Evolutionary conservation across 2,797 vertebrate species (phyloP), one percentile per base, ranked within the genome.

Genomic region (Gouania willdenowi): DNA sequence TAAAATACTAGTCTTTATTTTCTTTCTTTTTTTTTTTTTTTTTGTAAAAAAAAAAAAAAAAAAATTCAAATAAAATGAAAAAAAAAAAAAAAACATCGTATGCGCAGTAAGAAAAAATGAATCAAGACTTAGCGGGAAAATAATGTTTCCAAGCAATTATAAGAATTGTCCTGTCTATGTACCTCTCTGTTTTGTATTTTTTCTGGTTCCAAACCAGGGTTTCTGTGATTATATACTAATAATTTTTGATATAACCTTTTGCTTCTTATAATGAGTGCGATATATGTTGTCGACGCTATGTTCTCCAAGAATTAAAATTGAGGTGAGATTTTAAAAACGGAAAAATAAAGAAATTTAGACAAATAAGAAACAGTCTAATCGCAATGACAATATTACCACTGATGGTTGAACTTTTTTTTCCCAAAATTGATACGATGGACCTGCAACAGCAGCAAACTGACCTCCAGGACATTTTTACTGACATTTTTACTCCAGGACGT

Each of bases 261-360:
- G 94, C 95, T 97, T 98, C 94, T 97, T 97, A 97, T 94, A 95
- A 95, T 94, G 93, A 97, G 94, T 98, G 95, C 93, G 92, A 93
- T 97, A 95, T 93, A 95, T 97, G 95, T 98, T 97, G 94, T 97
- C 91, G 69, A 93, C 93, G 91, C 93, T 95, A 91, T 91, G 94
- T 98, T 98, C 95, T 98, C 94, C 94, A 96, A 95, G 95, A 98
- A 98, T 97, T 98, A 98, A 98, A 98, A 98, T 94, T 93, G 93
- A 98, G 95, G 94, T 95, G 93, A 96, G 91, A 95, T 96, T 95
- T 95, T 92, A 93, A 91, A 79, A 94, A 93, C 89, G 92, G 74
- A 90, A 91, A 87, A 95, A 93, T 92, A 93, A 94, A 94, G 92
- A 90, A 92, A 92, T 93, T 94, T 95, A 95, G 93, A 91, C 94